Evolutionary conservation across 2,797 vertebrate genomes (phyloP).

Genomic region (Acanthis flammea): DNA sequence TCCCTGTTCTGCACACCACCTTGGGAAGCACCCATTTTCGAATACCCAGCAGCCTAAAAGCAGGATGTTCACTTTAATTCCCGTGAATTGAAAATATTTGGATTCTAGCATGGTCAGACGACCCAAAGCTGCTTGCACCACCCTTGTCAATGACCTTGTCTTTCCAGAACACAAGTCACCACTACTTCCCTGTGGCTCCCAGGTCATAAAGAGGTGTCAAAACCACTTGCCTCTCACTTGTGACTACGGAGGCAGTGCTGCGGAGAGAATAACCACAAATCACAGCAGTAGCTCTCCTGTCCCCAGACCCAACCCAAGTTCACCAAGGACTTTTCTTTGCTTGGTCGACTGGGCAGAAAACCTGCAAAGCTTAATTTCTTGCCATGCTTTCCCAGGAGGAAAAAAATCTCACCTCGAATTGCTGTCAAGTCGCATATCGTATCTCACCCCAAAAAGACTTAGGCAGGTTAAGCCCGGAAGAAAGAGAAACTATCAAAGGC

Average conservation of each 20-base stretch:
- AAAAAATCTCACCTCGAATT: constrained; percentile 57
- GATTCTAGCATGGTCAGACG: accelerated
- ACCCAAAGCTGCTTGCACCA: background rate
- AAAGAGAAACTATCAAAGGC: constrained; percentile 19
- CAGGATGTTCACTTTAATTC: background rate
- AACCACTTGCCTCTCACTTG: constrained; percentile 12
- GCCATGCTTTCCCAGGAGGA: constrained; percentile 39
- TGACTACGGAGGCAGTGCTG: background rate
- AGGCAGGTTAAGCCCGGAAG: constrained; percentile 45
- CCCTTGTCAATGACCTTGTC: background rate
- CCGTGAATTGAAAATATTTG: background rate
- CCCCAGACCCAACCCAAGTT: background rate
- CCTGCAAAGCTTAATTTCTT: constrained; percentile 41
- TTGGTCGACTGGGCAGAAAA: constrained; percentile 33
- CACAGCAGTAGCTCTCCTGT: background rate
- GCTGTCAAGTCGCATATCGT: constrained; percentile 35
- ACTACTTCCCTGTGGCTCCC: constrained; percentile 1
- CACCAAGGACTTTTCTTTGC: constrained; percentile 29
- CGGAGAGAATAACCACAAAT: constrained; percentile 9
- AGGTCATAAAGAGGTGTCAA: constrained; percentile 27
- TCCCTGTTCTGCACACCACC: background rate
- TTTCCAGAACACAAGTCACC: background rate
- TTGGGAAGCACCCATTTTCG: background rate
- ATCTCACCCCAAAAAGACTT: constrained; percentile 20
- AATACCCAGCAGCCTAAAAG: background rate